Conservation (phyloP, 2,113 vertebrate species). For the Puntigrus tetrazona region DNA sequence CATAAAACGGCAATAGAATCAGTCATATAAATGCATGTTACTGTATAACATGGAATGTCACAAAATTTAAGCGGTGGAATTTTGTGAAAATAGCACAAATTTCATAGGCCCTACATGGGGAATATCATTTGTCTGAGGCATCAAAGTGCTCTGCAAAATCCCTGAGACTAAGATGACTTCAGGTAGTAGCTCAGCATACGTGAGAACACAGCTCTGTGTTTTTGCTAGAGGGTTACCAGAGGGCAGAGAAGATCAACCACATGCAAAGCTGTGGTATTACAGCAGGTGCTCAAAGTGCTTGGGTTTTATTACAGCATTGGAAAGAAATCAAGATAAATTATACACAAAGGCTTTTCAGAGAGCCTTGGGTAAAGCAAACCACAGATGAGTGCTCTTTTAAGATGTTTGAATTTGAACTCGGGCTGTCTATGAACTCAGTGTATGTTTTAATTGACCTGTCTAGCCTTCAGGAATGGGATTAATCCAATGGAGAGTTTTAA, state of each 20-base stretch:
- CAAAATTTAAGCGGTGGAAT: no score
- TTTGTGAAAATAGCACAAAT: no score
- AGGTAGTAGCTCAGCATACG: background rate
- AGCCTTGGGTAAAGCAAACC: conserved; percentile 15
- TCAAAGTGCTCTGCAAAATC: conserved; percentile 1
- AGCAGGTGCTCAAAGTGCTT: background rate
- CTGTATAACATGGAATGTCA: no score
- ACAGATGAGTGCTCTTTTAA: background rate
- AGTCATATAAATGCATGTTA: no score
- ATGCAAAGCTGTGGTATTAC: conserved; percentile 38
- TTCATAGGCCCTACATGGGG: no score
- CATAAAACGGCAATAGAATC: no score
- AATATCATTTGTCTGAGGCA: background rate
- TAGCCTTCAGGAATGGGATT: background rate
- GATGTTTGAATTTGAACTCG: background rate
- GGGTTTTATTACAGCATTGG: conserved; percentile 4
- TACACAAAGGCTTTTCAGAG: conserved; percentile 19
- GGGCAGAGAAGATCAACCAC: conserved; percentile 14
- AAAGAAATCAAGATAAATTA: conserved; percentile 20
- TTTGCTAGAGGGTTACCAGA: conserved; percentile 11
- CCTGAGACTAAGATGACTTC: background rate
- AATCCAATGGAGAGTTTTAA: background rate
- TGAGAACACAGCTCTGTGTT: conserved; percentile 13
- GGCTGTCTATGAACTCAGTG: background rate
- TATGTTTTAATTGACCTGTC: background rate